phyloP scores from a whole-genome alignment of 2,113 vertebrate genomes.

The Tragulus kanchil region DNA sequence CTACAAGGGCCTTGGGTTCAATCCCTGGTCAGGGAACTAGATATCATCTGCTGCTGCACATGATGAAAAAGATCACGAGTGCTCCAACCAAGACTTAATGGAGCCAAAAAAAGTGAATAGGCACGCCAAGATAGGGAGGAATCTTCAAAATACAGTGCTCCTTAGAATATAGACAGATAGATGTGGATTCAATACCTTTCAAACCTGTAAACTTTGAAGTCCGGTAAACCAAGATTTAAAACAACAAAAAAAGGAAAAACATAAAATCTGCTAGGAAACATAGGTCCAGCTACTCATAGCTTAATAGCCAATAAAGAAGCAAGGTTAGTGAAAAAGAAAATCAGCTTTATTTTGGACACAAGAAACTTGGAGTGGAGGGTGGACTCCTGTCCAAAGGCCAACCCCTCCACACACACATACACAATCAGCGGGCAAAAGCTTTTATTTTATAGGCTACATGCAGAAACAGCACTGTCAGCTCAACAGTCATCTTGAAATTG shows the following conservation, averaged over 20 bases:
- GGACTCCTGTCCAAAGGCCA: not conserved
- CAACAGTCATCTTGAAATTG: not conserved
- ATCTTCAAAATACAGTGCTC: not conserved
- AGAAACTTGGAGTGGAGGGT: too few relatives aligned
- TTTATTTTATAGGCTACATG: not conserved
- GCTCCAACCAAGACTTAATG: not conserved
- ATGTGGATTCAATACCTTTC: not conserved
- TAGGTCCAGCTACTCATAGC: not conserved
- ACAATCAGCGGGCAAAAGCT: not conserved
- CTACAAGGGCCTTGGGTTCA: rapidly evolving
- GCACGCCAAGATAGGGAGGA: not conserved
- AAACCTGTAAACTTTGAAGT: not conserved
- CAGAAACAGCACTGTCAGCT: not conserved
- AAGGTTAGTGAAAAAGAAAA: not conserved
- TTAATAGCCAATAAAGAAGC: not conserved
- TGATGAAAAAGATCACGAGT: not conserved
- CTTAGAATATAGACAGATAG: not conserved
- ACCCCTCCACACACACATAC: not conserved
- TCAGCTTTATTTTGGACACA: not conserved
- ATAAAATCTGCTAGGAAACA: not conserved
- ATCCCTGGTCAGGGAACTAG: not conserved
- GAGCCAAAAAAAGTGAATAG: not conserved
- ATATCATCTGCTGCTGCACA: not conserved
- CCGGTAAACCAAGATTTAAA: not conserved
- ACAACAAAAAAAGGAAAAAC: not conserved